Evolutionary conservation across 2,113 vertebrate genomes (phyloP).

Genomic region (Reinhardtius hippoglossoides): DNA sequence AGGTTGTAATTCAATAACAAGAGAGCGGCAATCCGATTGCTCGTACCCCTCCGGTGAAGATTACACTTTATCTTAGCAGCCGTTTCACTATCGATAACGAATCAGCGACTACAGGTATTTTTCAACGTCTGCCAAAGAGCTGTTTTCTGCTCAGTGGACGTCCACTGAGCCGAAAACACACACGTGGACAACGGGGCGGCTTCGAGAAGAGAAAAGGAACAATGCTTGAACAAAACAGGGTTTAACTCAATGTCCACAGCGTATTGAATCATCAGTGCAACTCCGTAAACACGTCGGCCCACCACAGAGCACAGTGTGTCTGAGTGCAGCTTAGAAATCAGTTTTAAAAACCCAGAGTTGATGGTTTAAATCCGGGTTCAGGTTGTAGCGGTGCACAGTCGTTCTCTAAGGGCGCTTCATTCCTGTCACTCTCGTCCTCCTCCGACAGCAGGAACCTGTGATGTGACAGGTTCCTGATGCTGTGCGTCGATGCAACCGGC

Average conservation of each 20-base stretch:
- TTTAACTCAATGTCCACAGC: neutral
- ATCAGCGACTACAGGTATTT: neutral
- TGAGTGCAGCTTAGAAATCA: no score
- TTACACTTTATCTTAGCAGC: constrained; percentile 5
- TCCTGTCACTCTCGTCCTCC: neutral
- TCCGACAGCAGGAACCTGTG: neutral
- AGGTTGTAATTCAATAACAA: constrained; percentile 7
- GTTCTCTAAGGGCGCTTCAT: neutral
- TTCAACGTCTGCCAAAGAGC: neutral
- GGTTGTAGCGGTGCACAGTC: no score
- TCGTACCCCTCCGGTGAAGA: constrained; percentile 11
- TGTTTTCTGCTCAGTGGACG: no score
- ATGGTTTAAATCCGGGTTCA: neutral
- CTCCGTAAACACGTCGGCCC: no score
- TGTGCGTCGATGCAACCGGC: neutral
- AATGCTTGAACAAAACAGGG: neutral
- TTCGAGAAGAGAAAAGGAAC: neutral
- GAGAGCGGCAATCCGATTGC: constrained; percentile 16
- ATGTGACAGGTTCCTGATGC: neutral
- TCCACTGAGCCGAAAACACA: no score
- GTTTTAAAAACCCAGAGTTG: neutral
- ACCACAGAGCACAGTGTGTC: no score
- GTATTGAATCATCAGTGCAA: no score
- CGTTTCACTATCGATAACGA: neutral
- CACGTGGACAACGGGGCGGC: neutral